phyloP scores from a whole-genome alignment of 2,888 invertebrate genomes.

The Lacanobia oleracea region DNA sequence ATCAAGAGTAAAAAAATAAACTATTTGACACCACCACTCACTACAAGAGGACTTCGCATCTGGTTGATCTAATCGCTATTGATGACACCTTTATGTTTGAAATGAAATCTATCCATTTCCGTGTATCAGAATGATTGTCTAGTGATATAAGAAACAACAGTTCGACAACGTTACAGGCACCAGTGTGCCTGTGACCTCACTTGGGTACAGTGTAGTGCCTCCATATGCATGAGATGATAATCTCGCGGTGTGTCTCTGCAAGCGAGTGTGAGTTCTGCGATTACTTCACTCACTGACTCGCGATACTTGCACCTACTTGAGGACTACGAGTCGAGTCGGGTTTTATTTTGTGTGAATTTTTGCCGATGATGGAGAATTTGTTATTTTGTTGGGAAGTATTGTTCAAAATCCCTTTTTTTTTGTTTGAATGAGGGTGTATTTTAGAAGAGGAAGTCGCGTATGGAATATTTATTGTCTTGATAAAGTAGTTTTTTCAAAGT shows the following conservation, averaged over 20 bases:
- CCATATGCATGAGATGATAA: conserved; percentile 53
- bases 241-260: conserved; percentile 15
- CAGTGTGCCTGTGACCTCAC: neutral
- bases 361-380: neutral
- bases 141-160: neutral
- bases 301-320: neutral
- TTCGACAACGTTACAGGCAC: too few species aligned
- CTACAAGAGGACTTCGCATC: too few species aligned
- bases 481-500: neutral
- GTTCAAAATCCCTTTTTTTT: neutral
- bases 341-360: conserved; percentile 9
- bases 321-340: neutral
- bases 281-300: conserved; percentile 22
- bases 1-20: too few species aligned
- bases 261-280: conserved; percentile 4
- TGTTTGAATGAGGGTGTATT: neutral
- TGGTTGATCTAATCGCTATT: too few species aligned
- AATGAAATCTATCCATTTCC: neutral
- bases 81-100: neutral
- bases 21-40: too few species aligned
- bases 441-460: neutral
- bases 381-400: neutral
- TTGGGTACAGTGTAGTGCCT: conserved; percentile 2
- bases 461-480: too few species aligned
- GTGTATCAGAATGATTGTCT: neutral